Evolutionary conservation across 2,797 vertebrate species (phyloP).

Genomic region (Liparis tanakae): DNA sequence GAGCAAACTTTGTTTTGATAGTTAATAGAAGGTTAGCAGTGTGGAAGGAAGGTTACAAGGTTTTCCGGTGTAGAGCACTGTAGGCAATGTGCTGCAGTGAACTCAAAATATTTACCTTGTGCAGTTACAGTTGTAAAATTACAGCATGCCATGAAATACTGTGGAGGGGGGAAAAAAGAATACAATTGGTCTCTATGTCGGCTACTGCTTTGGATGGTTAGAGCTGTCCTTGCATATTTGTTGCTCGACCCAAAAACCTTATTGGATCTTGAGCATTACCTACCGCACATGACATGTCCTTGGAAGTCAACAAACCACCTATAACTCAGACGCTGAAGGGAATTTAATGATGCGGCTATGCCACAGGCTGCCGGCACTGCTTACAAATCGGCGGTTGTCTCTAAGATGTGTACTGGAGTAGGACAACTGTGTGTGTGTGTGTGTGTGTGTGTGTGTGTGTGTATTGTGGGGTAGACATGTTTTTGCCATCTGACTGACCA

Average conservation of each 20-base stretch:
- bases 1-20: conserved; percentile 16
- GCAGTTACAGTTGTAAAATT: conserved; percentile 40
- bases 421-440: conserved; percentile 19
- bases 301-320: conserved; percentile 78
- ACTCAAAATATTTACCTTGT: conserved; percentile 27
- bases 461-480: conserved; percentile 43
- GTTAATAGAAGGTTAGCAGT: conserved; percentile 19
- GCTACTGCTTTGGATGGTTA: conserved; percentile 58
- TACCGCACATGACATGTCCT: conserved; percentile 72
- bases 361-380: conserved; percentile 68
- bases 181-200: conserved; percentile 45
- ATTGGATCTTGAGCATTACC: conserved; percentile 71
- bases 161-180: conserved; percentile 8
- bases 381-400: conserved; percentile 58
- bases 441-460: conserved; percentile 14
- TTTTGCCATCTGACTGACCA: conserved; percentile 64
- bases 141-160: conserved; percentile 36
- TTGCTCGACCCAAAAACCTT: conserved; percentile 65
- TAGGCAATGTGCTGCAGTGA: conserved; percentile 1
- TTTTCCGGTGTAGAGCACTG: background rate
- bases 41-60: conserved; percentile 6
- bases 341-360: conserved; percentile 72
- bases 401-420: conserved; percentile 66
- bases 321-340: conserved; percentile 75
- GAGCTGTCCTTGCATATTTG: conserved; percentile 74